phyloP scores from a whole-genome alignment of 2,113 vertebrate species.

The Pluvialis apricaria region DNA sequence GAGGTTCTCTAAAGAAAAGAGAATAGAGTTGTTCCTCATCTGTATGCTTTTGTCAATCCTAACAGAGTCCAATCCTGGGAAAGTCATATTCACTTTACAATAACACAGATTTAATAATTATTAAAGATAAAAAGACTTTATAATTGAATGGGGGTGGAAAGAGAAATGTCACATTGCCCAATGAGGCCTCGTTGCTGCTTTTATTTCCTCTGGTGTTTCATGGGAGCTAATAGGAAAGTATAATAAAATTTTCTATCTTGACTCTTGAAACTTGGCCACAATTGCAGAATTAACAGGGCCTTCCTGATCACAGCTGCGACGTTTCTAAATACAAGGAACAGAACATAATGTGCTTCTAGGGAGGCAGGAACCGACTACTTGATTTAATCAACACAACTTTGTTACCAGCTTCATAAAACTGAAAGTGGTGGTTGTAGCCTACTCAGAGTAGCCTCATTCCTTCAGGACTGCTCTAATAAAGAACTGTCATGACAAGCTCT shows the following conservation, averaged over 20 bases:
- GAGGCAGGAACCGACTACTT: background rate
- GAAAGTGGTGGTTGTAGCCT: background rate
- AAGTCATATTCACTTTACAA: background rate
- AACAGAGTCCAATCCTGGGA: background rate
- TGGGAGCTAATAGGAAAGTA: background rate
- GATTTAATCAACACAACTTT: slow-evolving; percentile 3
- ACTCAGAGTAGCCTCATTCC: background rate
- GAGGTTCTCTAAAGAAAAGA: background rate
- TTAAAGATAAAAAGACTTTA: background rate
- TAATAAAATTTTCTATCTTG: slow-evolving; percentile 33
- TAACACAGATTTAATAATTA: background rate
- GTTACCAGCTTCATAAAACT: background rate
- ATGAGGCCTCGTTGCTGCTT: background rate
- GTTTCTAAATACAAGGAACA: slow-evolving; percentile 5
- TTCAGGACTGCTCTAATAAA: background rate
- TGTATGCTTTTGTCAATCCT: background rate
- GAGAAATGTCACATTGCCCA: background rate
- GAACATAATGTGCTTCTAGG: background rate
- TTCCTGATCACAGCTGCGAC: slow-evolving; percentile 27
- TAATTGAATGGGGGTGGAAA: background rate
- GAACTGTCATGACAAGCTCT: background rate
- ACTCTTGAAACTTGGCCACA: slow-evolving; percentile 25
- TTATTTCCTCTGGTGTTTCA: slow-evolving; percentile 10
- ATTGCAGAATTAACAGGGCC: background rate
- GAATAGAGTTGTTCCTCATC: background rate